Conservation (phyloP, 2,797 vertebrate genomes). For the Chanos chanos region DNA sequence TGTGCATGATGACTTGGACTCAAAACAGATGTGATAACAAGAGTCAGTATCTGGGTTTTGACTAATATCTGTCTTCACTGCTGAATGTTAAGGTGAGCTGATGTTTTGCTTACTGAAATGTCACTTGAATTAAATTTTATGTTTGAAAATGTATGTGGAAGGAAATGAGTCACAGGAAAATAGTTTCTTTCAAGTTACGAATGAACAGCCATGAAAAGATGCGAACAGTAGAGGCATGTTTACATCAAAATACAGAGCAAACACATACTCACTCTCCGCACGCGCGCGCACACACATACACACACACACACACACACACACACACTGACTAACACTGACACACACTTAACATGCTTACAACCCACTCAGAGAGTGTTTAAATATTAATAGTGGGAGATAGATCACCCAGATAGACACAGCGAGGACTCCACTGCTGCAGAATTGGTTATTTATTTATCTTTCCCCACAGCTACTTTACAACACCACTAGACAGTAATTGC, state of each 20-base stretch:
- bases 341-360: constrained; percentile 1
- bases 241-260: not conserved
- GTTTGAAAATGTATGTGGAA: constrained; percentile 26
- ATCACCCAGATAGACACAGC: not conserved
- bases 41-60: constrained; percentile 50
- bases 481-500: constrained; percentile 46
- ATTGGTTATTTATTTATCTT: constrained; percentile 32
- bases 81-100: constrained; percentile 13
- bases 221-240: constrained; percentile 1
- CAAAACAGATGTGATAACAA: constrained; percentile 69
- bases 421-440: constrained; percentile 9
- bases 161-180: constrained; percentile 28
- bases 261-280: not conserved
- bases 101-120: constrained; percentile 44
- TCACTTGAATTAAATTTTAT: constrained; percentile 39
- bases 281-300: not conserved
- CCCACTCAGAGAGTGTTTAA: constrained; percentile 30
- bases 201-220: constrained; percentile 15
- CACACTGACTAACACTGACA: not conserved
- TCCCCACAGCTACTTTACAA: constrained; percentile 24
- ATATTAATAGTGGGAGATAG: constrained; percentile 28
- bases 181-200: constrained; percentile 21
- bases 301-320: not conserved
- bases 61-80: constrained; percentile 14
- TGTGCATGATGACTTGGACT: constrained; percentile 67